Evolutionary conservation across 35 echinoderm and acorn worm genomes (phyloP).

Genomic region (Chiridota heheva): DNA sequence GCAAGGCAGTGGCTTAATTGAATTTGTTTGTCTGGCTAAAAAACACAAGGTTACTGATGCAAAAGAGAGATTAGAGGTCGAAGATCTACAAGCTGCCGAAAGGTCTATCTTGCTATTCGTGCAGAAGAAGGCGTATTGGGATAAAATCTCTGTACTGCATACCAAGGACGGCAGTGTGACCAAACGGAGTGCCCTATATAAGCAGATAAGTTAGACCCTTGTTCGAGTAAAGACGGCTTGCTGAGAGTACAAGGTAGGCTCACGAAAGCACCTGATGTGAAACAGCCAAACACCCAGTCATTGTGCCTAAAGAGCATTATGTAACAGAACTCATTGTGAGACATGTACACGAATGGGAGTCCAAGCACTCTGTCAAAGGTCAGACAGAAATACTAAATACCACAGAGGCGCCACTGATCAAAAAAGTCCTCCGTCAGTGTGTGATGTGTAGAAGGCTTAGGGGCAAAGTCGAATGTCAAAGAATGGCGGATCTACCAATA

Average conservation of each 20-base stretch:
- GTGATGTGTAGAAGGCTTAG: slow-evolving; percentile 32
- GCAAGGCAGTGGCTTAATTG: no score
- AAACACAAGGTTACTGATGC: no score
- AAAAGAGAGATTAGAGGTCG: no score
- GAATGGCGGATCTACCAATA: slow-evolving; percentile 55
- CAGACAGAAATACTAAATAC: background rate
- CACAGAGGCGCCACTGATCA: background rate
- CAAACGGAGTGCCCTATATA: no score
- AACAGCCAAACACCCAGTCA: background rate
- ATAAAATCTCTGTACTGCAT: no score
- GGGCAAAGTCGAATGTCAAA: slow-evolving; percentile 8
- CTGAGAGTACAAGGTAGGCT: slow-evolving; percentile 1
- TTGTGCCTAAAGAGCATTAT: background rate
- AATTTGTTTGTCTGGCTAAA: no score
- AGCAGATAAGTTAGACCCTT: no score
- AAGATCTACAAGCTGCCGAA: no score
- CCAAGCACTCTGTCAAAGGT: background rate
- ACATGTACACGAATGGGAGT: background rate
- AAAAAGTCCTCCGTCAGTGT: background rate
- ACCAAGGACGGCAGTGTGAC: no score
- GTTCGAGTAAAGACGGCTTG: background rate
- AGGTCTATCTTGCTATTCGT: no score
- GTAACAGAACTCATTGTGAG: background rate
- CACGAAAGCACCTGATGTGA: background rate
- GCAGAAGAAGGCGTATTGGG: no score